These are phyloP conservation scores for Listrodromus nycthemerus DNA, from an alignment of 2,888 invertebrate species.

Conservation along the genomic window DNA sequence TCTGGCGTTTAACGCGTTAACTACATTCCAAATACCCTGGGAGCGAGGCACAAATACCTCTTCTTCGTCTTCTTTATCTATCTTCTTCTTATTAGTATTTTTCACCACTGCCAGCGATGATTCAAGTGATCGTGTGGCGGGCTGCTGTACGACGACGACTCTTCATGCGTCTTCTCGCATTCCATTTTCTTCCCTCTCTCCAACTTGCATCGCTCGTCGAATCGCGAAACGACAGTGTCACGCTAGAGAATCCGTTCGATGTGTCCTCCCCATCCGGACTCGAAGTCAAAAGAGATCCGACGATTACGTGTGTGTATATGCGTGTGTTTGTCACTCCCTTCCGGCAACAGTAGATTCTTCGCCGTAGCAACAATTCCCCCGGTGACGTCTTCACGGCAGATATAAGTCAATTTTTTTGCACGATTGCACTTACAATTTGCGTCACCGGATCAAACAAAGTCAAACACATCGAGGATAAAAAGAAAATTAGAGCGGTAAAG, in stretches of 20 bases:
- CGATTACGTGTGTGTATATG: not conserved
- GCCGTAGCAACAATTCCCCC: conserved; percentile 5
- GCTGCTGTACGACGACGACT: conserved; percentile 68
- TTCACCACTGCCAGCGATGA: conserved; percentile 39
- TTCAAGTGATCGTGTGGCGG: conserved; percentile 56
- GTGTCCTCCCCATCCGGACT: conserved; percentile 28
- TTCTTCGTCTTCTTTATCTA: conserved; percentile 16
- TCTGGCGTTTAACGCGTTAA: conserved; percentile 40
- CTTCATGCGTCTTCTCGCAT: conserved; percentile 37
- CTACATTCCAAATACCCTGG: conserved; percentile 11
- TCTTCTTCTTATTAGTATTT: conserved; percentile 1
- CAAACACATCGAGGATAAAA: conserved; percentile 26
- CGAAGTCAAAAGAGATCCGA: conserved; percentile 43
- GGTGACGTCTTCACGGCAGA: conserved; percentile 2
- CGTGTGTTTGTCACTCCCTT: conserved; percentile 6
- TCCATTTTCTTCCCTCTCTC: conserved; percentile 26
- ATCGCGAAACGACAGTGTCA: conserved; percentile 5
- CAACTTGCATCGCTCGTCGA: conserved; percentile 28
- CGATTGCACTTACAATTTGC: conserved; percentile 25
- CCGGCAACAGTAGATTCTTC: conserved; percentile 4
- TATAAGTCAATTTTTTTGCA: not conserved
- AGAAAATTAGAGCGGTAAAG: conserved; percentile 26
- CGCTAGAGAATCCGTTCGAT: conserved; percentile 21
- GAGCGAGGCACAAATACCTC: conserved; percentile 31
- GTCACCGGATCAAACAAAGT: conserved; percentile 25